phyloP scores from a whole-genome alignment of 2,113 vertebrate genomes.

The Syngnathus floridae region DNA sequence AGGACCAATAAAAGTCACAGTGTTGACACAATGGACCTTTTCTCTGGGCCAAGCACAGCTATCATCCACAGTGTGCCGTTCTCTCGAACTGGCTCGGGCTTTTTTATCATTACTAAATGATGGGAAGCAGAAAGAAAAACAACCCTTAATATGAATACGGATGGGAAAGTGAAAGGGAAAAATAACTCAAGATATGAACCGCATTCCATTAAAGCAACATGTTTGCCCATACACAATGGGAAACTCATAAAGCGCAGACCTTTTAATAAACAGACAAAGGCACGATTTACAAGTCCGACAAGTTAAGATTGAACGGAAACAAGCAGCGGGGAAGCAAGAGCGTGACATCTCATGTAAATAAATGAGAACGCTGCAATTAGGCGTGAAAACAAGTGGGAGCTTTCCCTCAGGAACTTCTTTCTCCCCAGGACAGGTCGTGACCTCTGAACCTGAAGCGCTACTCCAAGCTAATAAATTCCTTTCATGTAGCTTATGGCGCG shows the following conservation, averaged over 20 bases:
- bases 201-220: constrained; percentile 26
- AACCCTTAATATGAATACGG: constrained; percentile 26
- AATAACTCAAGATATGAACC: constrained; percentile 6
- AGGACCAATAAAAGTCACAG: constrained; percentile 64
- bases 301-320: constrained; percentile 15
- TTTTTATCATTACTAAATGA: constrained; percentile 57
- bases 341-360: not conserved
- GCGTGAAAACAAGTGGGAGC: constrained; percentile 24
- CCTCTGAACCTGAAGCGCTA: constrained; percentile 20
- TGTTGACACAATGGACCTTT: constrained; percentile 65
- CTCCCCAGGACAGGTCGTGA: constrained; percentile 30
- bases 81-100: constrained; percentile 35
- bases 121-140: constrained; percentile 47
- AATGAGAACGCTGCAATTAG: constrained; percentile 38
- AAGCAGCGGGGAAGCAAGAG: constrained; percentile 12
- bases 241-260: constrained; percentile 40
- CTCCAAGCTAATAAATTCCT: constrained; percentile 18
- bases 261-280: constrained; percentile 28
- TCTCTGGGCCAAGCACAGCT: constrained; percentile 36
- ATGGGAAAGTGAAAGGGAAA: constrained; percentile 23
- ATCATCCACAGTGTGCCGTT: constrained; percentile 42
- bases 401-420: constrained; percentile 20
- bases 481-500: not conserved
- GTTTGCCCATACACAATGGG: constrained; percentile 43
- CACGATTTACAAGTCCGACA: constrained; percentile 24